phyloP scores from a whole-genome alignment of 2,888 invertebrate genomes.

The Drosophila histrio region DNA sequence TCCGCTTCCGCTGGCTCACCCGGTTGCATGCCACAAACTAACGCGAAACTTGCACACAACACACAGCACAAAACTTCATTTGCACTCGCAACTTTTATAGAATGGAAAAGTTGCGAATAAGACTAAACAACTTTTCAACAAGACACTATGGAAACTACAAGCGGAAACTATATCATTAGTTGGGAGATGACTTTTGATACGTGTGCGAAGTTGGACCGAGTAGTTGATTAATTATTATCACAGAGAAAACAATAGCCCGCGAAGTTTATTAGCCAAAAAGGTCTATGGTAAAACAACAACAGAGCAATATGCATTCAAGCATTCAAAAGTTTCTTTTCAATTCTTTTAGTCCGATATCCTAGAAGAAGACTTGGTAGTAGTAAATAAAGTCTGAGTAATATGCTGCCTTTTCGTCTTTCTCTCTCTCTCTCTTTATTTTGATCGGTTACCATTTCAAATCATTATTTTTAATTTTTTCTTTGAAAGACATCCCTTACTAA shows the following conservation, averaged over 20 bases:
- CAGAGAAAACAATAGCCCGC: neutral
- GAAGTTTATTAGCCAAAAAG: neutral
- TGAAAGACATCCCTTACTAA: no score
- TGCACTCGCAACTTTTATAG: constrained; percentile 22
- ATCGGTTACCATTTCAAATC: neutral
- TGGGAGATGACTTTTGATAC: constrained; percentile 29
- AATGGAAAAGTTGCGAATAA: constrained; percentile 26
- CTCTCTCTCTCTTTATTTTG: neutral
- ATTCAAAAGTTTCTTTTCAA: neutral
- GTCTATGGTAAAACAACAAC: neutral
- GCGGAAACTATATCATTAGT: constrained; percentile 26
- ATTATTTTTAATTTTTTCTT: neutral
- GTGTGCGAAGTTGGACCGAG: constrained; percentile 8
- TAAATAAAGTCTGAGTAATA: neutral
- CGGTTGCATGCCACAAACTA: constrained; percentile 31
- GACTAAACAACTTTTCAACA: constrained; percentile 30
- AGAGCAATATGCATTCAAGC: neutral
- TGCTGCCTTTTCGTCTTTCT: no score
- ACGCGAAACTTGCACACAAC: constrained; percentile 19
- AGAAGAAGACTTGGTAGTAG: neutral
- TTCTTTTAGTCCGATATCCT: neutral
- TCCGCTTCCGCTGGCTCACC: constrained; percentile 17
- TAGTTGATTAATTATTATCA: constrained; percentile 21
- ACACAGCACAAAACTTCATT: constrained; percentile 30
- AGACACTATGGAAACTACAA: constrained; percentile 23